These are phyloP conservation scores for Bubo bubo DNA, from an alignment of 2,113 vertebrate genomes.

Conservation along the genomic window DNA sequence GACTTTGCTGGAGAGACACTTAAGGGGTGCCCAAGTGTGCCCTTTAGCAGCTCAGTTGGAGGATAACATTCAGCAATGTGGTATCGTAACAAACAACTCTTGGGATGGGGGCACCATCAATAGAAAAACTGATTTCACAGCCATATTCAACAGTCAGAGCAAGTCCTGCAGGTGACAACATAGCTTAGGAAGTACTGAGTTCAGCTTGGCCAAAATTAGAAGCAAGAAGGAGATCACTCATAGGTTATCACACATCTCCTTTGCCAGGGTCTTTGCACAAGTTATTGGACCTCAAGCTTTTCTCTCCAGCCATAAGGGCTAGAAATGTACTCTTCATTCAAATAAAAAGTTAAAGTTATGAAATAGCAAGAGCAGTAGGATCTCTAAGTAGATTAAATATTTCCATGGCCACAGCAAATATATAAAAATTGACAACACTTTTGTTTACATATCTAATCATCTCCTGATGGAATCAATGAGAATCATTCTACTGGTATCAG, in stretches of 20 bases:
- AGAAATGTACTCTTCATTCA: not conserved
- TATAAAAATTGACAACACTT: not conserved
- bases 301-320: not conserved
- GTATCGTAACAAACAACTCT: not conserved
- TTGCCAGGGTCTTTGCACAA: not conserved
- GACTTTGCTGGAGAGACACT: not conserved
- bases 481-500: not conserved
- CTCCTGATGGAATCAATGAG: not conserved
- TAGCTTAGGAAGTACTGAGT: not conserved
- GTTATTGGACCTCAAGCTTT: not conserved
- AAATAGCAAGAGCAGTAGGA: not conserved
- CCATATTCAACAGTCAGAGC: not conserved
- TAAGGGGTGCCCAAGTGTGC: not conserved
- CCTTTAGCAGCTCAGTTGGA: not conserved
- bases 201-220: not conserved
- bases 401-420: not conserved
- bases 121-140: not conserved
- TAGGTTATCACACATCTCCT: not conserved
- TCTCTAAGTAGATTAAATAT: not conserved
- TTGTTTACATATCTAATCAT: not conserved
- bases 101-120: not conserved
- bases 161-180: not conserved
- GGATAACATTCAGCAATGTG: accelerated
- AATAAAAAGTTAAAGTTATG: not conserved
- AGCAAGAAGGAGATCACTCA: not conserved